Base-by-base conservation (phyloP, 2,113 vertebrate genomes). In the Oreochromis tanganicae region DNA sequence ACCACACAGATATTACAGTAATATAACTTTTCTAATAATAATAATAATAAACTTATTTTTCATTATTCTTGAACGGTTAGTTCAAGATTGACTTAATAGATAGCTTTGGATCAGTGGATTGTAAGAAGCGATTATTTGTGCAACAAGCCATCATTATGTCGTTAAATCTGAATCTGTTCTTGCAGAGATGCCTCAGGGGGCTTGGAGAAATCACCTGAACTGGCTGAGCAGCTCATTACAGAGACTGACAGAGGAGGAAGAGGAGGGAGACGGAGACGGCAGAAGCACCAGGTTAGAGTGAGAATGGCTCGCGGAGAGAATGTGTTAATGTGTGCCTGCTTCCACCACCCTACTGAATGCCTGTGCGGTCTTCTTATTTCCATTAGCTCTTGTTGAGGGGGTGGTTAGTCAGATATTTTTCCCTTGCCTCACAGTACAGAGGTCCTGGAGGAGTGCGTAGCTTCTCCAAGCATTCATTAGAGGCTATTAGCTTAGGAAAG, bases 171-270 rank as follows among this genome's bases (percentile, higher is more conserved):
- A 82, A 85, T 68, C 6, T 93, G 71, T 85, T 80, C 48, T 66
- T 87, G 48, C 93, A 99, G 98, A 97, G 50, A 90, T 97, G 89
- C 96, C 97, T 79, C 57, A 54, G 88, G 80, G 87, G 14, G 93
- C 88, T 3, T 96, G 96, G 96, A 90, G 84, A 88, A 96, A 95
- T 75, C 96, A 97, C 66, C 91, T 99, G 93, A 95, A 91, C 88
- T 95, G 87, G 85, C 93, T 98, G 93, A 96, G 95, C 0, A 83
- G 94, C 89, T 97, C 94, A 81, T 93, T 99, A 79, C 97, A 92
- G 92, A 92, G 90, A 82, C 81, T 95, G 78, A 91, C 95, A 52
- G 96, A 97, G 93, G 96, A 96, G 61, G 88, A 91, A 82, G 90
- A 94, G 3, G 89, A 91, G 21, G 87, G 82, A 59, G 91, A 82